phyloP scores from a whole-genome alignment of 1,140 invertebrate genomes.

The Bombus vancouverensis region DNA sequence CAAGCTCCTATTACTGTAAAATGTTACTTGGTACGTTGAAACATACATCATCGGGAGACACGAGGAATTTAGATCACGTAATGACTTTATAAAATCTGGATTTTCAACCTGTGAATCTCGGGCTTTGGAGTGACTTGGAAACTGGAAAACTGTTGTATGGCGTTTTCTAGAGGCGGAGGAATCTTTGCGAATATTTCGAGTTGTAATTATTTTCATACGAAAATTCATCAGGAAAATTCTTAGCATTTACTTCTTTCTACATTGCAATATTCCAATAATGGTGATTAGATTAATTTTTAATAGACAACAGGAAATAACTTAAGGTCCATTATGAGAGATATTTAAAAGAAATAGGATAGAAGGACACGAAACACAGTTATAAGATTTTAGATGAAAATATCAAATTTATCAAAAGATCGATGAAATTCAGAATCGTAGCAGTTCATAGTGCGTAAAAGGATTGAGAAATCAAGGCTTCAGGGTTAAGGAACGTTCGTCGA shows the following conservation, averaged over 20 bases:
- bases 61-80: background rate
- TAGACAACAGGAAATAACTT: background rate
- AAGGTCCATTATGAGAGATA: too few species aligned
- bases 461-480: background rate
- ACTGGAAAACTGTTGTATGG: background rate
- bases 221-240: background rate
- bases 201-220: background rate
- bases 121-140: too few species aligned
- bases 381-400: too few species aligned
- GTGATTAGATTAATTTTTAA: background rate
- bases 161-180: background rate
- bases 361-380: background rate
- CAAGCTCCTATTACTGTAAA: background rate
- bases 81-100: background rate
- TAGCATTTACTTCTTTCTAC: background rate
- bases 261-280: background rate
- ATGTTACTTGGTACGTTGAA: background rate
- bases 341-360: background rate
- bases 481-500: slow-evolving; percentile 9
- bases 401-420: background rate
- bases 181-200: background rate
- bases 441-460: too few species aligned
- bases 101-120: background rate
- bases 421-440: background rate
- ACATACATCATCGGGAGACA: background rate